Evolutionary conservation across 2,888 invertebrate species (phyloP), one percentile per base, ranked within the genome.

Genomic region (Taenaris catops): DNA sequence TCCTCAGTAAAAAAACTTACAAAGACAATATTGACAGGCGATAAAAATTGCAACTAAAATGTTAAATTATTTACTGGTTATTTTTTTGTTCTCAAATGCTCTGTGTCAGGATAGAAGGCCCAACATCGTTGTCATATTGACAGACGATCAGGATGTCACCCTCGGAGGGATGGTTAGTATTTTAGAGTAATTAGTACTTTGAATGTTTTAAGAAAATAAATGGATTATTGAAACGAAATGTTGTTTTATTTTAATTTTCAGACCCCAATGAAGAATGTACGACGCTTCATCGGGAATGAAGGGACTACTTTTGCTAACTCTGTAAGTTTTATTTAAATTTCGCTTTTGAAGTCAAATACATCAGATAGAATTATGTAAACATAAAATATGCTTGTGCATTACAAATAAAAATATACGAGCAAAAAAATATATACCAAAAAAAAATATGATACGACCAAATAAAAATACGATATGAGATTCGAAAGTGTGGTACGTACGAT

Each of bases 131-230:
- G 60, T 96, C 19, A 86, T 96, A 49, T 58, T 96, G 31, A 94
- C 94, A 0, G 96, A 97, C 66, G 96, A 96, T 76, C 95, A 96
- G 70, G 96, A 96, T 84, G 78, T 90, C 1, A 75, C 89, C n/a
- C 73, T 96, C 27, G 91, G 92, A 63, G 93, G 95, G 29, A 89
- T 95, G 90, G 93, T 94, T 88, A 88, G 88, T 86, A 61, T 36
- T 47, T 45, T 45, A 48, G 48, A 53, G 44, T 41, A 41, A 26
- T 34, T 48, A 53, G n/a, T n/a, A n/a, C n/a, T n/a, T n/a, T n/a
- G n/a, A n/a, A n/a, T 48, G 44, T 47, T 24, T 18, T 37, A 7
- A 29, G 11, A 4, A 33, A 76, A 73, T 74, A 73, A 74, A 72
- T 75, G 62, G 45, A 48, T 59, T 65, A 60, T 49, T 54, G 56